Evolutionary conservation across 35 echinoderm and acorn worm genomes (phyloP).

Genomic region (Diadema setosum): DNA sequence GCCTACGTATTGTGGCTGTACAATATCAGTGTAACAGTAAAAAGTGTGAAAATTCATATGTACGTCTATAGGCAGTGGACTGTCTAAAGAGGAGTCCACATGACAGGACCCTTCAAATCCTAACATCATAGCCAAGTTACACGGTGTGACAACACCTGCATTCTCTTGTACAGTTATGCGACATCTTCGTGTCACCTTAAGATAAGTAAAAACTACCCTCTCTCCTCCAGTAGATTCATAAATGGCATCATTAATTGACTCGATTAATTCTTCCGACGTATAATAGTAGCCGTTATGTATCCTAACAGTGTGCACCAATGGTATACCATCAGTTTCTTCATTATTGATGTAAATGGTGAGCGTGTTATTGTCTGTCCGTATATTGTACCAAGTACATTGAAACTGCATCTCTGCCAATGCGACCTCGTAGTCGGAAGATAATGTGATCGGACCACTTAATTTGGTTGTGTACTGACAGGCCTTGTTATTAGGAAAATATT

Average conservation of each 20-base stretch:
- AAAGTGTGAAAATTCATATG: not conserved
- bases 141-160: not conserved
- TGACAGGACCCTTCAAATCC: not conserved
- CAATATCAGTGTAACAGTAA: not conserved
- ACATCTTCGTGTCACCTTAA: too few species aligned
- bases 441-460: not conserved
- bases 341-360: not conserved
- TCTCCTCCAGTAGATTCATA: too few species aligned
- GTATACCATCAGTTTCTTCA: not conserved
- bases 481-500: not conserved
- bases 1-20: not conserved
- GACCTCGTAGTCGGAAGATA: not conserved
- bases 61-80: not conserved
- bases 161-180: too few species aligned
- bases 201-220: too few species aligned
- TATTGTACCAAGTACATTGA: not conserved
- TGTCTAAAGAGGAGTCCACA: not conserved
- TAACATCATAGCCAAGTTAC: not conserved
- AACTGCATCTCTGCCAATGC: not conserved
- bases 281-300: not conserved
- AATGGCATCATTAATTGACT: too few species aligned
- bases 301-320: not conserved
- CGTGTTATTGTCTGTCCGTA: not conserved
- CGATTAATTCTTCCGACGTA: too few species aligned
- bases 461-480: not conserved